Evolutionary conservation across 2,797 vertebrate genomes (phyloP), one percentile per base, ranked within the genome.

Genomic region (Eidolon dupreanum): DNA sequence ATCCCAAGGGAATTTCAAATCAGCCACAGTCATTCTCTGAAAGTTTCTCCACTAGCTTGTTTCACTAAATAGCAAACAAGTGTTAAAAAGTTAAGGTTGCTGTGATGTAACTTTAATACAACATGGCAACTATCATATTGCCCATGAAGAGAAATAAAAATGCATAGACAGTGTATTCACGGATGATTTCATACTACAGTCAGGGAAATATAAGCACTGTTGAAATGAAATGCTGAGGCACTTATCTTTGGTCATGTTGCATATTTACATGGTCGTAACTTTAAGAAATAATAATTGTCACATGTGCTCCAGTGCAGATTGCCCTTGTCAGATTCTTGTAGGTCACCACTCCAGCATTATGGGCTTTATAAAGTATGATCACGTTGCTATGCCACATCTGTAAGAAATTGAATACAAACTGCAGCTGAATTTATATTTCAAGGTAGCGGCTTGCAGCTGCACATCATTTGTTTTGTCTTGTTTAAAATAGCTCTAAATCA

Each of bases 391-490:
- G 24, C 79, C 90, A 86, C 97, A 96, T 97, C 94, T 97, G 96
- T 89, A 96, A 96, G 90, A 95, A 70, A 96, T 22, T 90, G 95
- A 81, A 94, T 73, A 74, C 88, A 90, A 95, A 95, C 81, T 88
- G 74, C 92, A 90, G 90, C 92, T 93, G 94, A 94, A 95, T 96
- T 92, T 95, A 74, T 89, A 73, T 92, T 93, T 88, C 95, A 97
- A 97, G 97, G 95, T 97, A 97, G 95, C 20, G 0, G 74, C 77
- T 90, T 91, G 92, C 97, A 97, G 94, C 95, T 96, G 97, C 90
- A 94, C 88, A 81, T 95, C 94, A 96, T 97, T 97, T 97, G 97
- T 96, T 97, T 84, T 83, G 92, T 95, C 90, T 90, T 97, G 97
- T 96, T 96, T 97, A 93, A 96, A 97, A 97, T 93, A 97, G 88